phyloP scores from a whole-genome alignment of 2,888 invertebrate species.

The Phrixothrix hirtus region DNA sequence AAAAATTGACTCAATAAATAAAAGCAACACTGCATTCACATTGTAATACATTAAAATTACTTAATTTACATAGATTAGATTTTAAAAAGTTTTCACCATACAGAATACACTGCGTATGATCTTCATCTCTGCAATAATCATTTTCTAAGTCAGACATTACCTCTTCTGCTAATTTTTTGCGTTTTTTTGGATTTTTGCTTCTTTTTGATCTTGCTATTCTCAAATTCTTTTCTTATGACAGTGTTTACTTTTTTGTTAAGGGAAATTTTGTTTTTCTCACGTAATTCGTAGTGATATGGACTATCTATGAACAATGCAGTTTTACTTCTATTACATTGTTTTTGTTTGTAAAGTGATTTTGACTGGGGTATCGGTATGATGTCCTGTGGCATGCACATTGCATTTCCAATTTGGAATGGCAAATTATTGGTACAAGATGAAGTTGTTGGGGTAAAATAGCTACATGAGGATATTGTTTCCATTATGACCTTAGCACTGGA shows the following conservation, averaged over 20 bases:
- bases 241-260: neutral
- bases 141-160: neutral
- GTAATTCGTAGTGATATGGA: neutral
- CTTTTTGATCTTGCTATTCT: neutral
- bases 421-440: neutral
- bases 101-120: neutral
- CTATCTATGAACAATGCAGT: neutral
- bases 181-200: neutral
- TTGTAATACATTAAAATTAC: too few species aligned
- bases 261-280: neutral
- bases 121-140: neutral
- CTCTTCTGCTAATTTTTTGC: neutral
- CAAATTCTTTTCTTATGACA: neutral
- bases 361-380: slow-evolving; percentile 1
- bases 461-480: too few species aligned
- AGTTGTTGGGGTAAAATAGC: too few species aligned
- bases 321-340: neutral
- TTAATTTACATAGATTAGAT: too few species aligned
- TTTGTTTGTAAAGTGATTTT: neutral
- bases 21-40: too few species aligned
- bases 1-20: too few species aligned
- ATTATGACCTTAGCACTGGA: too few species aligned
- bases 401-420: too few species aligned
- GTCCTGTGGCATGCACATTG: neutral
- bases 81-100: neutral